Evolutionary conservation across 2,797 vertebrate genomes (phyloP), one percentile per base, ranked within the genome.

Genomic region (Pteronotus mesoamericanus): DNA sequence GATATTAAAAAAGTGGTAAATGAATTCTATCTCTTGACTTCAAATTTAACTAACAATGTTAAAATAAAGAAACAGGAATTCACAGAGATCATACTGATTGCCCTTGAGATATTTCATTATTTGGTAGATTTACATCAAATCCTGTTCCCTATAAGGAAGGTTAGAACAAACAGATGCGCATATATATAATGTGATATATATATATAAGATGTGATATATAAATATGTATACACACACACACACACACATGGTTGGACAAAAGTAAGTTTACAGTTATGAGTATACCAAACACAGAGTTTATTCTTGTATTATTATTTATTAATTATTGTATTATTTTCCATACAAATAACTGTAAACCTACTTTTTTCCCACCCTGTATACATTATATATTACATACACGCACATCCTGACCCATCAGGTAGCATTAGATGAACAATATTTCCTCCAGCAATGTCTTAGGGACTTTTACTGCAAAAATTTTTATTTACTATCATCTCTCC

Each of bases 51-150:
- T 71, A 78, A 64, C 51, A 55, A 72, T 64, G 46, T 93, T 39
- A 87, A 95, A 97, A 92, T 72, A 94, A 95, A 91, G 53, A 32
- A 12, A 88, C 75, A 84, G 79, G 75, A 92, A 83, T 64, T 94
- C 42, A 85, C 82, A 26, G 85, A 94, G 48, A 80, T 93, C 51
- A 57, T 66, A 34, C n/a, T 80, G 46, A 78, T 86, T 84, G 48
- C 46, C 82, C 68, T n/a, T 96, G 86, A n/a, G 44, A 87, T 92
- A 91, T 87, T 95, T 80, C 46, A 46, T 91, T 89, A 72, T 96
- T 93, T 64, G 24, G 69, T 74, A 69, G 46, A 80, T 85, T 92
- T 86, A 96, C 29, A 86, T 78, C 39, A 91, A 95, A 86, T 8
- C 18, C n/a, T 55, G 0, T 91, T 71, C 6, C 37, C 19, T 14